phyloP scores from a whole-genome alignment of 2,797 vertebrate species.

The Picus viridis region DNA sequence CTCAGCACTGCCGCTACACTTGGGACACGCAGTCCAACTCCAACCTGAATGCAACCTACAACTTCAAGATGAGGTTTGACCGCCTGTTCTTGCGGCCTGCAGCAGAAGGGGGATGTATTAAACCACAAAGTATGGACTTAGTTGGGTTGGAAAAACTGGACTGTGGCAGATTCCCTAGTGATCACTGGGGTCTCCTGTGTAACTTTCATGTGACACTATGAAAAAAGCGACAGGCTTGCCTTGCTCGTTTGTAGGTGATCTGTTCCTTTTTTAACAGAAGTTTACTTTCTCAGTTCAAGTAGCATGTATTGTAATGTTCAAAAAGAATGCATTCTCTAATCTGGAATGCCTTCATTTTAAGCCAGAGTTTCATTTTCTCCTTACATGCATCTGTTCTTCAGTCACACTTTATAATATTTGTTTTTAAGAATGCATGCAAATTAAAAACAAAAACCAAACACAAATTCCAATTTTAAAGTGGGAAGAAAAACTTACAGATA shows the following conservation, averaged over 20 bases:
- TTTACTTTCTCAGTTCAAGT: neutral
- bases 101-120: conserved; percentile 66
- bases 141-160: conserved; percentile 93
- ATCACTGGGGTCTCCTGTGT: conserved; percentile 97
- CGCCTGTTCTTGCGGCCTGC: conserved; percentile 86
- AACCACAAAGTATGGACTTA: conserved; percentile 88
- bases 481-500: too few relatives aligned
- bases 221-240: neutral
- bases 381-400: neutral
- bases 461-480: too few relatives aligned
- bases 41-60: conserved; percentile 81
- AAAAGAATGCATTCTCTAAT: accelerated
- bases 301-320: neutral
- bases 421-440: neutral
- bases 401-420: neutral
- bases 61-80: conserved; percentile 90
- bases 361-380: neutral
- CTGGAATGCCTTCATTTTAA: neutral
- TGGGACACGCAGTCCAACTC: conserved; percentile 93
- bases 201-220: conserved; percentile 81
- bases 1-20: conserved; percentile 91
- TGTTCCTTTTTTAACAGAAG: neutral
- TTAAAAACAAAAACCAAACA: too few relatives aligned
- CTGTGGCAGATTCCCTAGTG: conserved; percentile 91
- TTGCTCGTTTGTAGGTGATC: neutral